Percentiles rank a stretch among this genome's conserved stretches.
Evolutionary conservation across 1,140 invertebrate genomes (phyloP).

Genomic region (Teleogryllus occipitalis): DNA sequence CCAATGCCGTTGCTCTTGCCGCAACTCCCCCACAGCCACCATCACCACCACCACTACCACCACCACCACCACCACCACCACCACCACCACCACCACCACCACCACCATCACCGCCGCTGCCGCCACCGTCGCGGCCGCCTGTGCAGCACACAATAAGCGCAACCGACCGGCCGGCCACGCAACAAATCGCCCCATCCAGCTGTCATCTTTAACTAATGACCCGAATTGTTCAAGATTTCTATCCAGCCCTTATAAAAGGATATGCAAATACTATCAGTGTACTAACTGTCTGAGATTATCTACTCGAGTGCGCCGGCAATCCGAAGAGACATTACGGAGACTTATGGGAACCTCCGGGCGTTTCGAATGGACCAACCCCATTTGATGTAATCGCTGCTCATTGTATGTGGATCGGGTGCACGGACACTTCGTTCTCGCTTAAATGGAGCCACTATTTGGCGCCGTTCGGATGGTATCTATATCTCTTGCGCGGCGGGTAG

Average conservation of each 20-base stretch:
- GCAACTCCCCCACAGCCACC: no score
- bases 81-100: no score
- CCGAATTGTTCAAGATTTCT: background rate
- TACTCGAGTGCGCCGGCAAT: background rate
- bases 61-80: no score
- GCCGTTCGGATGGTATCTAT: background rate
- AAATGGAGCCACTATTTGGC: background rate
- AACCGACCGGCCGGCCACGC: background rate
- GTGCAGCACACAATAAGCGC: background rate
- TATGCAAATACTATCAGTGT: background rate
- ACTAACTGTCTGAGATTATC: background rate
- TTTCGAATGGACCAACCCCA: background rate
- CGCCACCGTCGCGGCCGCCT: no score
- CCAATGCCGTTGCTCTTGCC: no score
- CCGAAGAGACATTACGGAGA: background rate
- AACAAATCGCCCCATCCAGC: slow-evolving; percentile 3
- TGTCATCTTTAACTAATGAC: background rate
- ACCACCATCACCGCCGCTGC: background rate
- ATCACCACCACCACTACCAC: no score
- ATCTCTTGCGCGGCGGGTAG: background rate
- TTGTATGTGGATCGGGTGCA: background rate
- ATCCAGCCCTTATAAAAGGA: background rate
- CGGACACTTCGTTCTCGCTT: background rate
- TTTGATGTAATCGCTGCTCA: background rate
- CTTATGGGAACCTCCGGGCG: background rate